Evolutionary conservation across 2,888 invertebrate species (phyloP).

Genomic region (Liopterus haemorrhoidalis): DNA sequence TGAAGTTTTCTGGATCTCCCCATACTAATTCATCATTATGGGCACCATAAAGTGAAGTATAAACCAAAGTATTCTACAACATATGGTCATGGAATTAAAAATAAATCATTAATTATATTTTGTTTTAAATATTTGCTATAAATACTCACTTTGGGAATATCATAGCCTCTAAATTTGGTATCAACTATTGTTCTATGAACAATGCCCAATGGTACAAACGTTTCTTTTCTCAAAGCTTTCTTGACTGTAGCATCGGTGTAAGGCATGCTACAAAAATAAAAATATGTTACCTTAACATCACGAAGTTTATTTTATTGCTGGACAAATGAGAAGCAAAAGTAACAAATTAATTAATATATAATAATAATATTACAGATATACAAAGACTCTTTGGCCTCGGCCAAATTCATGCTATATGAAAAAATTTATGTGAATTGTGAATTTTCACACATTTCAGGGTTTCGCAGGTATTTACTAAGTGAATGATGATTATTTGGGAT

Average conservation of each 20-base stretch:
- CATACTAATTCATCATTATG: conserved; percentile 54
- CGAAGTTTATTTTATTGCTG: too few relatives aligned
- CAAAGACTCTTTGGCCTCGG: too few relatives aligned
- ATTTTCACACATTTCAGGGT: too few relatives aligned
- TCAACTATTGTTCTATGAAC: conserved; percentile 56
- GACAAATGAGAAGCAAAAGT: too few relatives aligned
- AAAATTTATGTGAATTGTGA: too few relatives aligned
- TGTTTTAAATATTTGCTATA: neutral
- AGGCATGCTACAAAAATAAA: conserved; percentile 42
- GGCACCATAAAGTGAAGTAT: conserved; percentile 36
- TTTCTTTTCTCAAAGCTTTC: conserved; percentile 42
- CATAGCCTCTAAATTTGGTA: conserved; percentile 61
- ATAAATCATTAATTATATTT: neutral
- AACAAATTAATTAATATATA: too few relatives aligned
- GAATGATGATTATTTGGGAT: too few relatives aligned
- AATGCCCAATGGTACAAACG: conserved; percentile 42
- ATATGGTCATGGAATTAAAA: neutral
- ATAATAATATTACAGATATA: too few relatives aligned
- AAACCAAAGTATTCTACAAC: conserved; percentile 1
- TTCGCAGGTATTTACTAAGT: too few relatives aligned
- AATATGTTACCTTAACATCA: too few relatives aligned
- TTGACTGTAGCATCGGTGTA: conserved; percentile 46
- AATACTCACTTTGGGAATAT: conserved; percentile 60
- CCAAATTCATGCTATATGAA: too few relatives aligned
- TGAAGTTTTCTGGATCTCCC: conserved; percentile 60